Base-by-base conservation (phyloP, 2,888 invertebrate genomes). In the Tetranychus piercei region DNA sequence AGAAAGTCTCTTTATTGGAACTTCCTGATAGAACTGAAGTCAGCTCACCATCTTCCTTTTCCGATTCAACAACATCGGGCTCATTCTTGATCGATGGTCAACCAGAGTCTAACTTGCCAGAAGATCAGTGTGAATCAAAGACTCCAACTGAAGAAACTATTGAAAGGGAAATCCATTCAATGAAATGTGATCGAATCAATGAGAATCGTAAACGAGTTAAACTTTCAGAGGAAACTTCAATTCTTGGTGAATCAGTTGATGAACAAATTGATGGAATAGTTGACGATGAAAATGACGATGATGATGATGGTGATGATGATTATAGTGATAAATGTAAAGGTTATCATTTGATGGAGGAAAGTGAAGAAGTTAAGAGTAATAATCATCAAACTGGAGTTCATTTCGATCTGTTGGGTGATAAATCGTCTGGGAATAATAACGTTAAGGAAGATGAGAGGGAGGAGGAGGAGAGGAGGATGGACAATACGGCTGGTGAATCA, bases 21-120 rank as follows among this genome's bases (percentile, higher is more conserved):
- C 34, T 34, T 73, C 73, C 9, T 55, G 55, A 71, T 1, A 71
- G 71, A 66, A 71, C 74, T 55, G 74, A 71, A 2, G 71, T 66
- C 5, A 74, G 71, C 1, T 65, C 72, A 43, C 74, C 74, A 6
- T 23, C 22, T 69, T 71, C 71, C 64, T n/a, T 44, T 34, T 69
- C 64, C 9, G 76, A 76, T 22, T 73, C 73, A 43, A 74, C 74
- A 9, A 76, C 76, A 55, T 76, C 76, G 3, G 76, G 76, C 34
- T 69, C 69, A 43, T 76, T 76, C 73, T 71, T 74, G 66, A 69
- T 76, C 8, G 76, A 76, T 45, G 71, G 65, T 45, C 64, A 64
- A 43, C 69, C 69, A 18, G 15, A 69, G n/a, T 69, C 69, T 11
- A 69, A 15, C n/a, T 20, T 45, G 7, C 20, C 15, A 9, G 69